Base-by-base conservation (phyloP, 2,888 invertebrate species). In the Operophtera brumata region DNA sequence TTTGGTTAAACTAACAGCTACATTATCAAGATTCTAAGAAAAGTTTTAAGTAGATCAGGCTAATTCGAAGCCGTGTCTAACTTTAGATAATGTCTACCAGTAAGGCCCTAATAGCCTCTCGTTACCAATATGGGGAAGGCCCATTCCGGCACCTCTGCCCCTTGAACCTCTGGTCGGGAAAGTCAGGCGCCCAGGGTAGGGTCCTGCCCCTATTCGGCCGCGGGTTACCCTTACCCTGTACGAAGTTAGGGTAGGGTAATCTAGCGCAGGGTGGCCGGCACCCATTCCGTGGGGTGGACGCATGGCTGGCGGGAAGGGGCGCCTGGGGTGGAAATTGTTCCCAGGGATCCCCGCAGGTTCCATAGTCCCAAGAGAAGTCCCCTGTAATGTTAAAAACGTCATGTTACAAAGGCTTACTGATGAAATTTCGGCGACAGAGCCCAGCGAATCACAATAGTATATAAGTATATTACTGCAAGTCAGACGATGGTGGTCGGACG, bases 111-210 rank as follows among this genome's bases (percentile, higher is more conserved):
- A 3, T 4, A 3, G 20, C 20, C 20, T 20, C 4, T 20, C 20
- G 20, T 26, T 84, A 89, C 87, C 89, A 90, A 71, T 90, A 89
- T 1, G 87, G 88, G 8, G 82, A 69, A 0, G 84, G 81, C 0
- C 79, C 86, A 53, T 78, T 88, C 64, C 89, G 77, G 60, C 78
- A 82, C 25, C 87, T 63, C 54, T 84, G 87, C 0, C 83, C 86
- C 62, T 88, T 89, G 56, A 77, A 85, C 20, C 87, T 75, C 7
- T 89, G 88, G 28, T 88, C 89, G 1, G 69, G 73, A 54, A 80
- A 82, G 1, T 81, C 82, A 0, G 83, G 82, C 0, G 80, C 80
- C 86, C 89, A 88, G 11, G 87, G 86, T 2, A 81, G 69, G 66
- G 86, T 86, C 36, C 89, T 75, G 1, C 84, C 86, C 37, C 90